Percentiles rank a stretch among this genome's conserved stretches.
phyloP scores from a whole-genome alignment of 2,797 vertebrate species.

The Tauraco hartlaubi region DNA sequence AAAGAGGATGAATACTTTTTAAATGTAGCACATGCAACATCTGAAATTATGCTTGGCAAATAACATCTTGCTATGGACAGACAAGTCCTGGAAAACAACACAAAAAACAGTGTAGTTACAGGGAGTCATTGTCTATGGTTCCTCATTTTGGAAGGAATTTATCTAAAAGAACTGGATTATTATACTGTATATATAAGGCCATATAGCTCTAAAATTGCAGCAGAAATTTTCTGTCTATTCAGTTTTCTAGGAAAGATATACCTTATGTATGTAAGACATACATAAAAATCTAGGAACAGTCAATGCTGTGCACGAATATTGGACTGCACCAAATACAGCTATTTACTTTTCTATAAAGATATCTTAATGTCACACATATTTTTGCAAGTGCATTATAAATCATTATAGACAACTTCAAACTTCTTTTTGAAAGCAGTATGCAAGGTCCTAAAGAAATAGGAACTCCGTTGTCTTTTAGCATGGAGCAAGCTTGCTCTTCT shows the following conservation, averaged over 20 bases:
- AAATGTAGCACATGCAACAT: slow-evolving; percentile 12
- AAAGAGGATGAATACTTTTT: slow-evolving; percentile 6
- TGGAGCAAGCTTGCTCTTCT: neutral
- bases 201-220: neutral
- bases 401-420: neutral
- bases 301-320: neutral
- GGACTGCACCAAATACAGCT: neutral
- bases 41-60: slow-evolving; percentile 26
- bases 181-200: neutral
- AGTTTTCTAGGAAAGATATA: neutral
- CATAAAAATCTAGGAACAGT: neutral
- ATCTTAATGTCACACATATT: neutral
- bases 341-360: neutral
- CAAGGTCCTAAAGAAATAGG: neutral
- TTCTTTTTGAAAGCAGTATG: neutral
- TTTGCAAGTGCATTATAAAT: neutral
- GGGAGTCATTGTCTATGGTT: neutral
- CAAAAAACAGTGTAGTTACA: neutral
- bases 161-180: neutral
- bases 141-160: neutral
- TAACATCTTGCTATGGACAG: neutral
- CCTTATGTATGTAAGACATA: accelerated
- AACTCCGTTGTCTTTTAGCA: neutral
- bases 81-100: neutral
- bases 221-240: neutral